Evolutionary conservation across 2,888 invertebrate genomes (phyloP), one percentile per base, ranked within the genome.

Genomic region (Apeira syringaria): DNA sequence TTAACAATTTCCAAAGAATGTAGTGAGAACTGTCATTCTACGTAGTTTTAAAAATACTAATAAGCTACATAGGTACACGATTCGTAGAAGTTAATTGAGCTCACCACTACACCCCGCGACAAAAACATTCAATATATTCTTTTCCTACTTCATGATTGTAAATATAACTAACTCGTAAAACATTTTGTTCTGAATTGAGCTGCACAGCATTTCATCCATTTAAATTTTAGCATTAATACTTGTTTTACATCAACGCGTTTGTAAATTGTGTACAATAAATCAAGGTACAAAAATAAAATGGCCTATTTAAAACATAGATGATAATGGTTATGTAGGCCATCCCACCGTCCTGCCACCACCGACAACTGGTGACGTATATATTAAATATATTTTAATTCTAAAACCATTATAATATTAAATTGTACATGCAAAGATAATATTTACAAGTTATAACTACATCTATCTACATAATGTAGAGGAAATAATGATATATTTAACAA

Each of bases 371-470:
- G 71, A 67, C 57, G 53, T 61, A 65, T 44, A 47, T 33, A 41
- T 53, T 49, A 47, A 65, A 61, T 56, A 63, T 58, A 47, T 53
- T 47, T 24, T 31, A 38, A 50, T 13, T 29, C 40, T 55, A 53
- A 47, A 48, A 39, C 36, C 40, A 44, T 51, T 56, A 60, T 67
- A 63, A 64, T 62, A 64, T 62, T 65, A 70, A 67, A 69, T 75
- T 72, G 65, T 76, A 80, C 78, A 78, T 70, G 69, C 69, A 70
- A 63, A 64, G 64, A 63, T 67, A 44, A 70, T 74, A 80, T 79
- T 74, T 79, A 80, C 75, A 78, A 50, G 63, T 68, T 68, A 62
- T 67, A 66, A 68, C 53, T 53, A 59, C 64, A 53, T 67, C 64
- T 50, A 50, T 57, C 49, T 53, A 56, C 39, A 20, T 64, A n/a